Evolutionary conservation across 2,888 invertebrate species (phyloP).

Genomic region (Thecophora atra): DNA sequence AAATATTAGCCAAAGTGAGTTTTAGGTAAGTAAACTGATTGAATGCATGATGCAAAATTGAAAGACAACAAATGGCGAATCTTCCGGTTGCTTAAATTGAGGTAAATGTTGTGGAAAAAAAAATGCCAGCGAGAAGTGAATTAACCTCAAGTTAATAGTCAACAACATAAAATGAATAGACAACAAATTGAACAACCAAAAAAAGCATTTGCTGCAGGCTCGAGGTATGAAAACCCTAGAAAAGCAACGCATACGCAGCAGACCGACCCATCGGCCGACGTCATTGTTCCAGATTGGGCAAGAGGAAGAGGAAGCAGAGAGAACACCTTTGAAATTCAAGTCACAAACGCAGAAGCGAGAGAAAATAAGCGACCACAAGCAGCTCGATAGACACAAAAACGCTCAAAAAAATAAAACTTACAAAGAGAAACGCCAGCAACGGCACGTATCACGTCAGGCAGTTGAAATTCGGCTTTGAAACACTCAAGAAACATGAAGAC

Average conservation of each 20-base stretch:
- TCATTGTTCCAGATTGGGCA: neutral
- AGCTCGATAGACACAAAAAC: too few relatives aligned
- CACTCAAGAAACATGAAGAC: neutral
- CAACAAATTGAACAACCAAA: neutral
- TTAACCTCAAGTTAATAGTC: neutral
- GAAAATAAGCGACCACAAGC: neutral
- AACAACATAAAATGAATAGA: neutral
- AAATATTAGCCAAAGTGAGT: conserved; percentile 22
- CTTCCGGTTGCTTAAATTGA: conserved; percentile 35
- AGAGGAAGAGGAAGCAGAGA: neutral
- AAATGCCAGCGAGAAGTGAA: neutral
- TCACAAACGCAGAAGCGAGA: neutral
- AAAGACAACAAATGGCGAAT: conserved; percentile 3
- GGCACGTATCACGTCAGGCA: neutral
- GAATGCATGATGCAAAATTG: conserved; percentile 27
- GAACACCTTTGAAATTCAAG: neutral
- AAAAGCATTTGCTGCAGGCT: neutral
- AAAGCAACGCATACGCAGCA: too few relatives aligned
- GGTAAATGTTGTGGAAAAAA: neutral
- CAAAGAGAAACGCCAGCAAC: too few relatives aligned
- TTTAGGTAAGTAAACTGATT: conserved; percentile 15
- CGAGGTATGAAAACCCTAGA: neutral
- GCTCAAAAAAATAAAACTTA: too few relatives aligned
- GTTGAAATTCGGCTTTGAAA: neutral
- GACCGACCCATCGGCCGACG: too few relatives aligned